These are phyloP conservation scores for Volucella inanis DNA, from an alignment of 2,888 invertebrate species.

Conservation along the genomic window DNA sequence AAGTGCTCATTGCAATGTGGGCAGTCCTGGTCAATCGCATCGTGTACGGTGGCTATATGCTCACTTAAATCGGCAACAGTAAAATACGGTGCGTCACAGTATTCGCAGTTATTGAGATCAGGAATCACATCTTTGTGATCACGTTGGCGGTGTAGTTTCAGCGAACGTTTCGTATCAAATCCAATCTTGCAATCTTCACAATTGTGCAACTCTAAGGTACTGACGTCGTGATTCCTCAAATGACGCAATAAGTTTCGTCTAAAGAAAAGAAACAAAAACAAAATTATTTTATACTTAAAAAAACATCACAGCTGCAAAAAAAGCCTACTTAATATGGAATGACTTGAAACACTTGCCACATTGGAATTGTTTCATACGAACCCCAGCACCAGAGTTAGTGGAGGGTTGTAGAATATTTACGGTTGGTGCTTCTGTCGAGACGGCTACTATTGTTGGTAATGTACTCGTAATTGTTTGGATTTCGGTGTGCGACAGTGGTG, in stretches of 20 bases:
- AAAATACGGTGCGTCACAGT: slow-evolving; percentile 76
- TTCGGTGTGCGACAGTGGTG: neutral
- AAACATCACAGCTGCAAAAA: no score
- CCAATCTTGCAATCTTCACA: slow-evolving; percentile 76
- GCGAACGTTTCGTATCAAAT: slow-evolving; percentile 76
- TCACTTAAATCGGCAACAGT: slow-evolving; percentile 75
- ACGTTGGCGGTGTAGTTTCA: slow-evolving; percentile 76
- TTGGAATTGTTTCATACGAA: slow-evolving; percentile 78
- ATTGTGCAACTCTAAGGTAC: slow-evolving; percentile 69
- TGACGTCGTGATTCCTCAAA: slow-evolving; percentile 75
- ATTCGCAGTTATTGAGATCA: slow-evolving; percentile 76
- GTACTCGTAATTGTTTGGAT: no score
- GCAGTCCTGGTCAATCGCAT: slow-evolving; percentile 75
- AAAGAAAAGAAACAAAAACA: slow-evolving; percentile 32
- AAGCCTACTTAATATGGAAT: slow-evolving; percentile 79
- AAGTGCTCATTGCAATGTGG: slow-evolving; percentile 75
- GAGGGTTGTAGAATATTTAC: slow-evolving; percentile 23
- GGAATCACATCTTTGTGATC: slow-evolving; percentile 76
- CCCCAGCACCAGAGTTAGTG: slow-evolving; percentile 73
- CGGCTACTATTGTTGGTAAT: neutral
- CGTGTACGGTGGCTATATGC: slow-evolving; percentile 75
- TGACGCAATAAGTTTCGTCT: slow-evolving; percentile 76
- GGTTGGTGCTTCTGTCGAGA: neutral
- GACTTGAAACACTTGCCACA: slow-evolving; percentile 80
- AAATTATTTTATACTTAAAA: neutral